These are phyloP conservation scores for Mycetomoellerius zeteki DNA, from an alignment of 1,140 invertebrate genomes.

Conservation along the genomic window DNA sequence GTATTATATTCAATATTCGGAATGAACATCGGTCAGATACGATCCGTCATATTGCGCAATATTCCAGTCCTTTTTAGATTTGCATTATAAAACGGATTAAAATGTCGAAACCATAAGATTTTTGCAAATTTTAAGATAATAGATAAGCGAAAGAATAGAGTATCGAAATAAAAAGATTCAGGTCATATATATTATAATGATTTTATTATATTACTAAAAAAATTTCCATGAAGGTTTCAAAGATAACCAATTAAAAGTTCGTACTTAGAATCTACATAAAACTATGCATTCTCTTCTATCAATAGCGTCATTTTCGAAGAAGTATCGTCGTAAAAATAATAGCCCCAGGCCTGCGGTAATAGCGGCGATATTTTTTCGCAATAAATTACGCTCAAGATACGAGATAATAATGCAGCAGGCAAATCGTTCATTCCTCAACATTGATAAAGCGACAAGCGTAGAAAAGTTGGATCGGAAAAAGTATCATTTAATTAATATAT, in stretches of 20 bases:
- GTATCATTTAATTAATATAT: slow-evolving; percentile 13
- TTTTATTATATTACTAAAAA: background rate
- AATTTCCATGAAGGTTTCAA: background rate
- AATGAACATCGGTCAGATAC: too few species aligned
- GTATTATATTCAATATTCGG: too few species aligned
- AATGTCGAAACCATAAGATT: background rate
- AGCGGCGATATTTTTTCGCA: slow-evolving; percentile 38
- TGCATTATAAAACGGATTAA: background rate
- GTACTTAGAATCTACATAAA: background rate
- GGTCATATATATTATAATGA: background rate
- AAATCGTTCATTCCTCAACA: background rate
- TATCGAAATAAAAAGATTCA: background rate
- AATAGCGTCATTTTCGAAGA: slow-evolving; percentile 45
- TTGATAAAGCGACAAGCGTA: slow-evolving; percentile 2
- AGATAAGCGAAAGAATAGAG: background rate
- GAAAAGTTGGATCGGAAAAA: background rate
- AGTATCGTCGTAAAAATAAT: slow-evolving; percentile 44
- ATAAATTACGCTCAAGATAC: slow-evolving; percentile 42
- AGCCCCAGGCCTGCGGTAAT: slow-evolving; percentile 10
- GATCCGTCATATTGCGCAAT: too few species aligned
- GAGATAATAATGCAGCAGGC: background rate
- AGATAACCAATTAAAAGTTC: background rate
- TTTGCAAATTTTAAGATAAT: background rate
- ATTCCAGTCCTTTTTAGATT: too few species aligned
- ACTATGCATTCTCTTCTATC: background rate